phyloP scores from a whole-genome alignment of 1,140 invertebrate species.

The Carcinoscorpius rotundicauda region DNA sequence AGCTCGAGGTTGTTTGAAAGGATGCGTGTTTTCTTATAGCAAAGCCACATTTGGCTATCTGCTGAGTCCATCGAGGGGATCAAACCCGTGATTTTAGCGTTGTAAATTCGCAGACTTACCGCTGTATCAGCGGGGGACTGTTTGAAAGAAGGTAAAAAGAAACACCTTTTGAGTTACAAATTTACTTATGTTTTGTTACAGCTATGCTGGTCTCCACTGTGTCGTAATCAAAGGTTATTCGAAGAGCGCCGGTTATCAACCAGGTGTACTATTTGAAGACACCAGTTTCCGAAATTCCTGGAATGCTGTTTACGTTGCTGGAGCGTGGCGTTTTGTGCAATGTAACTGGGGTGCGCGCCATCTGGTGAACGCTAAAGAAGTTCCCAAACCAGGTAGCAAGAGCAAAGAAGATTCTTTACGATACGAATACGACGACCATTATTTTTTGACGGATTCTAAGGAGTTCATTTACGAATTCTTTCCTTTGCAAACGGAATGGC shows the following conservation, averaged over 20 bases:
- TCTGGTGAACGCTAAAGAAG: slow-evolving; percentile 88
- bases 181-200: slow-evolving; percentile 35
- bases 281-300: slow-evolving; percentile 95
- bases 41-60: too few relatives aligned
- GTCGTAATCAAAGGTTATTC: slow-evolving; percentile 98
- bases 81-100: too few relatives aligned
- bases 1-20: too few relatives aligned
- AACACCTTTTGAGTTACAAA: too few relatives aligned
- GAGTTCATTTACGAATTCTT: slow-evolving; percentile 99
- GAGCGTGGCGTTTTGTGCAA: slow-evolving; percentile 95
- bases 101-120: too few relatives aligned
- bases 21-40: too few relatives aligned
- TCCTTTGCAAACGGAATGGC: slow-evolving; percentile 92
- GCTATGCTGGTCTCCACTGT: slow-evolving; percentile 95
- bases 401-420: slow-evolving; percentile 42
- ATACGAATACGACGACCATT: slow-evolving; percentile 99
- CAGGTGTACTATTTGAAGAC: slow-evolving; percentile 89
- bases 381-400: slow-evolving; percentile 59
- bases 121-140: too few relatives aligned
- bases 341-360: slow-evolving; percentile 98
- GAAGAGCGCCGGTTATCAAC: slow-evolving; percentile 96
- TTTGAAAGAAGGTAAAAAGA: too few relatives aligned
- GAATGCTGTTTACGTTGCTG: slow-evolving; percentile 96
- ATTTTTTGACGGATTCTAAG: slow-evolving; percentile 94
- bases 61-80: too few relatives aligned